Evolutionary conservation across 2,797 vertebrate species (phyloP).

Genomic region (Hippopotamyrus pictus): DNA sequence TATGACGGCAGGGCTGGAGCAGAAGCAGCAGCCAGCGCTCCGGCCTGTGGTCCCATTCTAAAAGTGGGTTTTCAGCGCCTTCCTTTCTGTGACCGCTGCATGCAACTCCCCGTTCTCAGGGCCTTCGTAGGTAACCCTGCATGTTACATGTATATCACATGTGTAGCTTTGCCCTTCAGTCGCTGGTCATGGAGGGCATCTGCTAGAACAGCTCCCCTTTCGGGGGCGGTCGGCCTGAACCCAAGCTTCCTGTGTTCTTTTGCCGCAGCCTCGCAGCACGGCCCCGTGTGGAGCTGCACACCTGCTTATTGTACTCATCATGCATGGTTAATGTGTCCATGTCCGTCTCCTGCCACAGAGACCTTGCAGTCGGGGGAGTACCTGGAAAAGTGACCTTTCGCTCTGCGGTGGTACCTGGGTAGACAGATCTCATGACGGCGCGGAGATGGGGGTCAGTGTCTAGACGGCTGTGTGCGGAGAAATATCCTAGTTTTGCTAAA

Average conservation of each 20-base stretch:
- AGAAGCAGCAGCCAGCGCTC: not conserved
- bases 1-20: not conserved
- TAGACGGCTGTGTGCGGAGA: not conserved
- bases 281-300: not conserved
- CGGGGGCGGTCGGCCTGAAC: constrained; percentile 54
- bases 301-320: not conserved
- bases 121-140: not conserved
- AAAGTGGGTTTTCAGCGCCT: not conserved
- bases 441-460: not conserved
- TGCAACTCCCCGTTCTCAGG: not conserved
- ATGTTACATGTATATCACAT: not conserved
- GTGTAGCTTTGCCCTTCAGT: constrained; percentile 45
- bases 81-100: not conserved
- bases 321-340: not conserved
- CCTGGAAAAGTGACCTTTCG: not conserved
- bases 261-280: constrained; percentile 5
- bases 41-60: not conserved
- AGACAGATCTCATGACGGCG: not conserved
- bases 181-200: constrained; percentile 53
- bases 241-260: constrained; percentile 45
- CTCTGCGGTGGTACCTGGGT: not conserved
- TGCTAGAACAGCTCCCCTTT: constrained; percentile 55
- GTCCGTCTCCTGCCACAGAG: not conserved
- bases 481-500: not conserved
- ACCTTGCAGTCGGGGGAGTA: not conserved